Evolutionary conservation across 2,888 invertebrate species (phyloP), one percentile per base, ranked within the genome.

Genomic region (Branchinecta sandiegonensis): DNA sequence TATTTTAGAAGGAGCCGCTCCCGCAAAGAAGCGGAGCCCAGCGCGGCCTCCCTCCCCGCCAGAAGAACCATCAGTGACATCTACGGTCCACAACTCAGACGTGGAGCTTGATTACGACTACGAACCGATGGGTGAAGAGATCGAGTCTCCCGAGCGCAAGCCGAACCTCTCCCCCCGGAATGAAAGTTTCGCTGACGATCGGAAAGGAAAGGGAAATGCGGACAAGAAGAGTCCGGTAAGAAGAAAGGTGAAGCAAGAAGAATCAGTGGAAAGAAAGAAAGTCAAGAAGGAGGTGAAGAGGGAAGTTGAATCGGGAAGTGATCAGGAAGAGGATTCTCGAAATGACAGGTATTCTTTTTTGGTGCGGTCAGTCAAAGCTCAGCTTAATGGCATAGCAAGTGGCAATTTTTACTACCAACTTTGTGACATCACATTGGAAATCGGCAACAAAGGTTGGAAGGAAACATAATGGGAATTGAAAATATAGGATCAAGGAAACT

Each of bases 1-100:
- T 23, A 4, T 37, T 37, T 37, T 37, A 37, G 37, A 37, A 37
- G 37, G 37, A 37, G 37, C 37, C 2, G 37, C 37, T 4, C 37
- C 37, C 37, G 37, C 37, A 6, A 37, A 37, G 37, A 56, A 10
- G 23, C 63, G 63, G 14, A 56, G 63, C 23, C 63, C 63, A 56
- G 63, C 23, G n/a, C 63, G 63, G 14, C 14, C 23, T n/a, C 14
- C 63, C 2, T 56, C 63, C n/a, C 63, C 63, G 8, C n/a, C 23
- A 9, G 63, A 56, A n/a, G 63, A 56, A 17, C 63, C 63, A 56
- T 56, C 63, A 17, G 63, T 56, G n/a, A 56, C 63, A 17, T 56
- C 63, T 17, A 56, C 63, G 8, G 63, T 56, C 63, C 63, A 56
- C 9, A 56, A 56, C 63, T 56, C 63, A 9, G 63, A 56, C n/a